Percentiles rank a stretch among this genome's conserved stretches.
Conservation (phyloP, 1,140 invertebrate genomes). For the Drosophila seguyi region DNA sequence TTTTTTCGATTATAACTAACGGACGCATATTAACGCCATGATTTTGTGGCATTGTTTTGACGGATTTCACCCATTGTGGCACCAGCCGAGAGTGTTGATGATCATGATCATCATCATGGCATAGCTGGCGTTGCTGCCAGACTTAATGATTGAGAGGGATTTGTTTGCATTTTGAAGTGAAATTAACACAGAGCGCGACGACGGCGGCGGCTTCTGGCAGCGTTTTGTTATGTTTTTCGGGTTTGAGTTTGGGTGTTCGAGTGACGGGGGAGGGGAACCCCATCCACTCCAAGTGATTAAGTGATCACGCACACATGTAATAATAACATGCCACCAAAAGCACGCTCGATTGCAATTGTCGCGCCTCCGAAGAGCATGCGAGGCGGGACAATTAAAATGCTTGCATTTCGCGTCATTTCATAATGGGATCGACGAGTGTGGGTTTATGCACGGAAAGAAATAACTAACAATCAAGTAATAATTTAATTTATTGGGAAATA, state of each 20-base stretch:
- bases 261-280: not conserved
- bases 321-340: slow-evolving; percentile 27
- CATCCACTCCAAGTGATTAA: slow-evolving; percentile 56
- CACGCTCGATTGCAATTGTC: slow-evolving; percentile 79
- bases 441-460: not conserved
- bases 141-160: slow-evolving; percentile 61
- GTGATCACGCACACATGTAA: slow-evolving; percentile 41
- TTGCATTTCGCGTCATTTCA: slow-evolving; percentile 63
- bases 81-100: slow-evolving; percentile 42
- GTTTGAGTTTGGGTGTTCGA: slow-evolving; percentile 10
- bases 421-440: slow-evolving; percentile 43
- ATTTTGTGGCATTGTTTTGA: slow-evolving; percentile 31
- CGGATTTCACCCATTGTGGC: slow-evolving; percentile 48
- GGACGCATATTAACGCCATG: slow-evolving; percentile 13
- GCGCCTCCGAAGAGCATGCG: slow-evolving; percentile 57
- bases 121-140: slow-evolving; percentile 2
- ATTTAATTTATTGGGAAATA: too few relatives aligned
- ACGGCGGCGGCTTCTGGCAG: slow-evolving; percentile 18
- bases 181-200: slow-evolving; percentile 59
- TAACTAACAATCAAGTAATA: too few relatives aligned
- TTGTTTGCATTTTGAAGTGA: slow-evolving; percentile 72
- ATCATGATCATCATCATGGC: slow-evolving; percentile 15
- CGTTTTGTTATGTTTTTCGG: slow-evolving; percentile 16
- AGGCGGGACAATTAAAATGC: slow-evolving; percentile 53
- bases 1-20: slow-evolving; percentile 14